Evolutionary conservation across 1,140 invertebrate genomes (phyloP).

Genomic region (Drosophila seguyi): DNA sequence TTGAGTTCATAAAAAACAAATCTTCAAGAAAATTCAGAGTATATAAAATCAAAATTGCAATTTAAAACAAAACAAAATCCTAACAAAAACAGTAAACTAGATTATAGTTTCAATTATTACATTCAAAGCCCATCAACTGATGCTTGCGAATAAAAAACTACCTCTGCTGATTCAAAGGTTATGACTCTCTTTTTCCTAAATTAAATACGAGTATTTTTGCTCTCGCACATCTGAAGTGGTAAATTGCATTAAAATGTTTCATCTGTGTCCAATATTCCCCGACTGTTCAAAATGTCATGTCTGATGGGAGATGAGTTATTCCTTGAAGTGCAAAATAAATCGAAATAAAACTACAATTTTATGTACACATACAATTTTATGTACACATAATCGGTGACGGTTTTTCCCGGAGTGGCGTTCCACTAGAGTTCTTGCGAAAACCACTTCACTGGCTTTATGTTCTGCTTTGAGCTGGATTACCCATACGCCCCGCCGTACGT

Average conservation of each 20-base stretch:
- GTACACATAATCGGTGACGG: not conserved
- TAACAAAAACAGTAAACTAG: not conserved
- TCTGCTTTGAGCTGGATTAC: not conserved
- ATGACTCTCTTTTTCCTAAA: not conserved
- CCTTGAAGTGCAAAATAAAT: conserved; percentile 4
- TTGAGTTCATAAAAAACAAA: not conserved
- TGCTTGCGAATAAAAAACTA: not conserved
- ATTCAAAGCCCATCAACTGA: not conserved
- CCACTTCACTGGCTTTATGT: conserved; percentile 11
- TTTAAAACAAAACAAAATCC: not conserved
- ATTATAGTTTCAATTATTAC: not conserved
- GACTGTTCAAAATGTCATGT: not conserved
- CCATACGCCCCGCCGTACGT: conserved; percentile 43
- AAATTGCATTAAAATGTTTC: not conserved
- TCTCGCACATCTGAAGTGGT: not conserved
- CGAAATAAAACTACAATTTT: conserved; percentile 1
- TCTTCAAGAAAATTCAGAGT: not conserved
- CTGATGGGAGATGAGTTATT: conserved; percentile 1
- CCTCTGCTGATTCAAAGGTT: not conserved
- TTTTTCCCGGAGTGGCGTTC: not conserved
- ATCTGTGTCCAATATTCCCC: not conserved
- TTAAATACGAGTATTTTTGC: not conserved
- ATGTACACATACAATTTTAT: not conserved
- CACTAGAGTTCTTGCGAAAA: not conserved
- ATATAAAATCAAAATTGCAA: not conserved